phyloP scores from a whole-genome alignment of 1,140 invertebrate species.

The Lasaia peninsularis region DNA sequence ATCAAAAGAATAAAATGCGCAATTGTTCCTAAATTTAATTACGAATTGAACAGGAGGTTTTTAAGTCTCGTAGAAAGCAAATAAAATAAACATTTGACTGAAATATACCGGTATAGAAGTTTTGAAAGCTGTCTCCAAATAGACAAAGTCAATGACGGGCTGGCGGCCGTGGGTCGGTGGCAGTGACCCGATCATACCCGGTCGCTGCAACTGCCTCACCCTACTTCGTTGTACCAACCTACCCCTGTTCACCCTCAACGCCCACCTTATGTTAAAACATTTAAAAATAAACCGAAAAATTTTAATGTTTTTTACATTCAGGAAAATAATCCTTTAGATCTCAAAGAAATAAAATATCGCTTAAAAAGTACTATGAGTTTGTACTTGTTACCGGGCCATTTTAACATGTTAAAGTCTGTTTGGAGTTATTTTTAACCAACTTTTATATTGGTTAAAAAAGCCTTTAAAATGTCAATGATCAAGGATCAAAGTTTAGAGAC shows the following conservation, averaged over 20 bases:
- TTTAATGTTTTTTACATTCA: neutral
- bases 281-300: neutral
- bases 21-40: neutral
- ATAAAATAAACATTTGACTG: neutral
- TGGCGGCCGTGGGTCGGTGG: slow-evolving; percentile 52
- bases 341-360: too few relatives aligned
- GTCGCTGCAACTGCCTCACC: slow-evolving; percentile 49
- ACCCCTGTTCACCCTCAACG: slow-evolving; percentile 8
- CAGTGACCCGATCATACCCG: slow-evolving; percentile 62
- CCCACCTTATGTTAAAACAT: neutral
- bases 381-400: too few relatives aligned
- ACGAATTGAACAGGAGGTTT: neutral
- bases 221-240: slow-evolving; percentile 13
- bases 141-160: slow-evolving; percentile 31
- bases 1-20: too few relatives aligned
- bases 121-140: slow-evolving; percentile 55
- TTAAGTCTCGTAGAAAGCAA: neutral
- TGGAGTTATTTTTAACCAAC: too few relatives aligned
- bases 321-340: too few relatives aligned
- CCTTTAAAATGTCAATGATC: too few relatives aligned
- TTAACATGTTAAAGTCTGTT: too few relatives aligned
- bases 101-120: slow-evolving; percentile 20
- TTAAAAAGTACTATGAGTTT: too few relatives aligned
- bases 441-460: too few relatives aligned
- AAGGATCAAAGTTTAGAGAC: too few relatives aligned